Percentiles rank a stretch among this genome's conserved stretches.
Evolutionary conservation across 2,113 vertebrate species (phyloP).

Genomic region (Rhinoderma darwinii): DNA sequence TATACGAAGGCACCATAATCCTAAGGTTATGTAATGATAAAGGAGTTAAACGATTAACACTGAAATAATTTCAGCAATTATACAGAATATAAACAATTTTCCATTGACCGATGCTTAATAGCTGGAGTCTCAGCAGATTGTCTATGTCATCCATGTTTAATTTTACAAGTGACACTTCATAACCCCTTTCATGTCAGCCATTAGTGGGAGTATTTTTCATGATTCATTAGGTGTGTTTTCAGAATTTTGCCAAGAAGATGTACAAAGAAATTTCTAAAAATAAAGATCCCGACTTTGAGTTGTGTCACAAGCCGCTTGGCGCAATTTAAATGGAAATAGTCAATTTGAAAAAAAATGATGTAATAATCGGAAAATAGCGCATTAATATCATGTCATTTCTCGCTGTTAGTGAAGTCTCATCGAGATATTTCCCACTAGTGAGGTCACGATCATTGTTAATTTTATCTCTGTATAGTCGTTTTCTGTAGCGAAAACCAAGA

Average conservation of each 20-base stretch:
- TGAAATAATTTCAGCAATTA: not conserved
- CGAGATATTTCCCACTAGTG: not conserved
- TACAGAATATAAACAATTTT: not conserved
- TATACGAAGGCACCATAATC: no score
- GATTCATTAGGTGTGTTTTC: constrained; percentile 35
- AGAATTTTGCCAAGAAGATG: not conserved
- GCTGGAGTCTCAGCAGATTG: not conserved
- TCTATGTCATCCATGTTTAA: not conserved
- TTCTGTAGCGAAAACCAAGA: not conserved
- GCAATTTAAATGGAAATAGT: not conserved
- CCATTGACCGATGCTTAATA: not conserved
- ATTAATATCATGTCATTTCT: not conserved
- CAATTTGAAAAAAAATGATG: not conserved
- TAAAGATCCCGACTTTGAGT: not conserved
- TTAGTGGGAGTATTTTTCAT: constrained; percentile 10
- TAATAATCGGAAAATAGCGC: not conserved
- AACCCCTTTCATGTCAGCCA: not conserved
- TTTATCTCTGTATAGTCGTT: not conserved
- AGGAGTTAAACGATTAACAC: not conserved
- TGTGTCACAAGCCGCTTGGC: not conserved
- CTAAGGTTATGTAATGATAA: no score
- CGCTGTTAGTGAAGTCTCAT: not conserved
- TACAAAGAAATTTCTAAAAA: not conserved
- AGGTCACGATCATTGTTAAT: not conserved
- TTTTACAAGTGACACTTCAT: not conserved